Evolutionary conservation across 1,140 invertebrate genomes (phyloP).

Genomic region (Drosophila gunungcola): DNA sequence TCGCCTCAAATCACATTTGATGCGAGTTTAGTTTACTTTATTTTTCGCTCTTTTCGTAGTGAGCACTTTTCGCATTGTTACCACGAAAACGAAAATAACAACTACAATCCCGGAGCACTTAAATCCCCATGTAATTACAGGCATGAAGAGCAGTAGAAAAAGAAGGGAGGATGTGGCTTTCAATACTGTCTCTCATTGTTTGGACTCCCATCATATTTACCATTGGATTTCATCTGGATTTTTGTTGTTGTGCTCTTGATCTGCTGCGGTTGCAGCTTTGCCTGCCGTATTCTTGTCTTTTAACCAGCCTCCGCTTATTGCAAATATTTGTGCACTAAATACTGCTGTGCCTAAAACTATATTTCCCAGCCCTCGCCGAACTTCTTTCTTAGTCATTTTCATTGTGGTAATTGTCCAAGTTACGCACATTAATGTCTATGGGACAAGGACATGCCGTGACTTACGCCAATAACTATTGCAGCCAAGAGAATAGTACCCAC

Average conservation of each 20-base stretch:
- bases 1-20: constrained; percentile 49
- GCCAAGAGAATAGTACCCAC: not conserved
- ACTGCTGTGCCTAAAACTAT: constrained; percentile 13
- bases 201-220: constrained; percentile 52
- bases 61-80: constrained; percentile 38
- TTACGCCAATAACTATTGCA: not conserved
- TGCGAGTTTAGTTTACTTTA: constrained; percentile 38
- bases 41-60: constrained; percentile 22
- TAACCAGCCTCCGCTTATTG: constrained; percentile 8
- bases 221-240: constrained; percentile 25
- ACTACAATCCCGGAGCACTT: constrained; percentile 46
- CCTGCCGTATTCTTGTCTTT: constrained; percentile 3
- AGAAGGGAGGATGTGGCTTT: constrained; percentile 23
- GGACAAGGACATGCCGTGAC: constrained; percentile 17
- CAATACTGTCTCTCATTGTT: constrained; percentile 34
- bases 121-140: constrained; percentile 58
- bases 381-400: constrained; percentile 34
- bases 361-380: not conserved
- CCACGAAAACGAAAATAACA: constrained; percentile 47
- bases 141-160: constrained; percentile 4
- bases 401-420: constrained; percentile 71
- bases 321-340: constrained; percentile 52
- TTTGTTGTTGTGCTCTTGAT: constrained; percentile 8
- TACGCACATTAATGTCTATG: constrained; percentile 70
- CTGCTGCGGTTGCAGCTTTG: constrained; percentile 2